phyloP scores from a whole-genome alignment of 2,113 vertebrate genomes.

The Melanocharis versteri region DNA sequence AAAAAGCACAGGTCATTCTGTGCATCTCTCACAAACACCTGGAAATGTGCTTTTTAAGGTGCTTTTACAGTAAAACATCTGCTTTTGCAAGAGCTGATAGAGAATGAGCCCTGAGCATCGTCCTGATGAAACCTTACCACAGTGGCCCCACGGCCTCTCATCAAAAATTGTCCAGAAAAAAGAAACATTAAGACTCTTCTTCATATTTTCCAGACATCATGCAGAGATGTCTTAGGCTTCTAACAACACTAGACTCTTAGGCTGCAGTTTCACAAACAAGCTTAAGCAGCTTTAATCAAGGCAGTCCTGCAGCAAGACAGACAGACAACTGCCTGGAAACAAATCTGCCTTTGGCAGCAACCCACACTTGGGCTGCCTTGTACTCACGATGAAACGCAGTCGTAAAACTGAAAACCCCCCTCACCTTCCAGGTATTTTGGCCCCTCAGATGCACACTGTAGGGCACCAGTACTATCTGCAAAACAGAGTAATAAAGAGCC shows the following conservation, averaged over 20 bases:
- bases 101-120: background rate
- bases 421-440: background rate
- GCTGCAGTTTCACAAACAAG: conserved; percentile 27
- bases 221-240: background rate
- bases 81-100: background rate
- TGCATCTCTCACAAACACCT: background rate
- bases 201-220: background rate
- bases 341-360: conserved; percentile 1
- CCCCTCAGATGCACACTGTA: background rate
- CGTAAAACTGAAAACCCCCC: background rate
- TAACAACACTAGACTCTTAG: background rate
- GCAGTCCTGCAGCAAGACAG: conserved; percentile 17
- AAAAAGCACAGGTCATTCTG: background rate
- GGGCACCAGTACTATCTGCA: background rate
- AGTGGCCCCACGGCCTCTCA: background rate
- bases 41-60: background rate
- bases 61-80: background rate
- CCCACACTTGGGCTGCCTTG: background rate
- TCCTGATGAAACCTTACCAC: background rate
- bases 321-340: conserved; percentile 7
- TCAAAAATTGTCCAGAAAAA: background rate
- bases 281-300: conserved; percentile 42
- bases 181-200: background rate
- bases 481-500: background rate
- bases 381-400: background rate